phyloP scores from a whole-genome alignment of 2,797 vertebrate genomes.

The Pseudochromis fuscus region DNA sequence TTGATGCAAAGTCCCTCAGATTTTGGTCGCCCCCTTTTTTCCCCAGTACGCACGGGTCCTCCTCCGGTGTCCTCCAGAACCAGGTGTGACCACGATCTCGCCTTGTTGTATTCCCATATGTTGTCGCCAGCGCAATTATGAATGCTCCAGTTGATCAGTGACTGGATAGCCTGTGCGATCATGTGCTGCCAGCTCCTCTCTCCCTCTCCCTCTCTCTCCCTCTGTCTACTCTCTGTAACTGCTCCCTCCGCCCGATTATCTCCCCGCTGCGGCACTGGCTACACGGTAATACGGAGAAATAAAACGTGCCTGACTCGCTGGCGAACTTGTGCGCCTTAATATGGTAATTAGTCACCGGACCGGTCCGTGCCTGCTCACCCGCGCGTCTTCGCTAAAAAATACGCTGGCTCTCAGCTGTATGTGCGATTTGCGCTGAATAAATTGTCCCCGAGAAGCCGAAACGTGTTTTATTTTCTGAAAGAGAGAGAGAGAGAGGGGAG shows the following conservation, averaged over 20 bases:
- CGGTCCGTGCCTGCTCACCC: conserved; percentile 51
- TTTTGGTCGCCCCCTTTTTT: conserved; percentile 38
- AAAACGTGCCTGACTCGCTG: conserved; percentile 64
- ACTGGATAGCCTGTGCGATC: conserved; percentile 76
- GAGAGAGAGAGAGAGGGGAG: not conserved
- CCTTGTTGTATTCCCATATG: conserved; percentile 83
- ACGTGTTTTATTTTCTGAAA: conserved; percentile 54
- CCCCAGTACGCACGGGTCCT: conserved; percentile 44
- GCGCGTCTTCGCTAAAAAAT: conserved; percentile 42
- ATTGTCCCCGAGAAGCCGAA: conserved; percentile 55
- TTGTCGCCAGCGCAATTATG: conserved; percentile 70
- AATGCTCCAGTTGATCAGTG: conserved; percentile 75
- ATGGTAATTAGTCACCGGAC: conserved; percentile 69
- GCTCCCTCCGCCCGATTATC: conserved; percentile 81
- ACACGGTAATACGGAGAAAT: conserved; percentile 63
- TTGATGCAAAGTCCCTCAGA: conserved; percentile 55
- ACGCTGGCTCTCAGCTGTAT: conserved; percentile 46
- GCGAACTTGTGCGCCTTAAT: conserved; percentile 75
- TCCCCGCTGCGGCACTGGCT: conserved; percentile 82
- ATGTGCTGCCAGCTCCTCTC: conserved; percentile 72
- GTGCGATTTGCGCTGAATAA: conserved; percentile 68
- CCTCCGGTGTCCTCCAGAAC: conserved; percentile 57
- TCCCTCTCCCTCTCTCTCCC: conserved; percentile 34
- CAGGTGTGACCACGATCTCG: conserved; percentile 74
- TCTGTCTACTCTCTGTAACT: conserved; percentile 57